Evolutionary conservation across 2,797 vertebrate species (phyloP).

Genomic region (Acipenser ruthenus): DNA sequence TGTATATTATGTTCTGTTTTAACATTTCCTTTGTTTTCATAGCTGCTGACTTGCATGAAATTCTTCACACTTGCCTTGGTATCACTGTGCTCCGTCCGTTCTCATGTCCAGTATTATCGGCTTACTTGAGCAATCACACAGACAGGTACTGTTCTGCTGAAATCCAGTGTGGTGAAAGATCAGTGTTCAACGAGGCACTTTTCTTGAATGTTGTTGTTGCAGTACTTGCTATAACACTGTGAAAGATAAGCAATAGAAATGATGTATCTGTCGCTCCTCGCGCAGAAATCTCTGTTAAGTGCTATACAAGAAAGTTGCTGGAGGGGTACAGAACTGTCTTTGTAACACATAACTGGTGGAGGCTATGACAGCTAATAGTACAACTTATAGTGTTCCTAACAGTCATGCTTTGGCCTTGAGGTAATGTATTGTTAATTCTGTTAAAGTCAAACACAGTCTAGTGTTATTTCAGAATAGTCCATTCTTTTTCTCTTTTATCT

Average conservation of each 20-base stretch:
- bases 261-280: constrained; percentile 18
- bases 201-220: constrained; percentile 13
- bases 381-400: constrained; percentile 27
- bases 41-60: too few relatives aligned
- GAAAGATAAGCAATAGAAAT: constrained; percentile 22
- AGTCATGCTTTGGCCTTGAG: constrained; percentile 23
- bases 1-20: too few relatives aligned
- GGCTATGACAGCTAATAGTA: constrained; percentile 36
- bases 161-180: not conserved
- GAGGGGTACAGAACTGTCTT: constrained; percentile 21
- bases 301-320: constrained; percentile 23
- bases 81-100: too few relatives aligned
- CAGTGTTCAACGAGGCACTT: not conserved
- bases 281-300: constrained; percentile 28
- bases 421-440: constrained; percentile 34
- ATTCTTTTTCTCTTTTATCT: constrained; percentile 14
- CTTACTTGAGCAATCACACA: not conserved
- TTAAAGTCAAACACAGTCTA: constrained; percentile 23
- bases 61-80: too few relatives aligned
- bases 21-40: too few relatives aligned
- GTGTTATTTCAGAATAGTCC: constrained; percentile 22
- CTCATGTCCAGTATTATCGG: too few relatives aligned
- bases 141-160: not conserved
- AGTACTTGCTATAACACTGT: constrained; percentile 14
- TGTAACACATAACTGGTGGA: constrained; percentile 17